Evolutionary conservation across 2,113 vertebrate genomes (phyloP).

Genomic region (Paracanthobrama guichenoti): DNA sequence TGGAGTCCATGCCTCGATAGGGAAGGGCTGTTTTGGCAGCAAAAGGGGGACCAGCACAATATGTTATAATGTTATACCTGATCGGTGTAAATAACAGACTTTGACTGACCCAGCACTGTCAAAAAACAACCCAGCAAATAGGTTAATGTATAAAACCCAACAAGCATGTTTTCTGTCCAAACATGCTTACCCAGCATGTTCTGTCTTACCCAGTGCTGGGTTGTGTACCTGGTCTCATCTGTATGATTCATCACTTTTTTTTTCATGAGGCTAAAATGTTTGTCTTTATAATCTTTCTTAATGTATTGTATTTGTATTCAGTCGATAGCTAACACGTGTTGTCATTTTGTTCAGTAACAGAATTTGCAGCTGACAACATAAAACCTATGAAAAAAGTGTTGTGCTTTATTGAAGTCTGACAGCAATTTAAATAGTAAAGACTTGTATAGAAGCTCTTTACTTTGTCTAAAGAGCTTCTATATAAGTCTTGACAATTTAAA

Average conservation of each 20-base stretch:
- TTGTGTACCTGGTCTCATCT: neutral
- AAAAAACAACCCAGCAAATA: too few species aligned
- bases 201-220: too few species aligned
- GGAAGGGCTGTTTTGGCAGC: too few species aligned
- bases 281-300: neutral
- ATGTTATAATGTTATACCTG: too few species aligned
- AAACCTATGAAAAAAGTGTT: neutral
- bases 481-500: neutral
- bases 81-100: too few species aligned
- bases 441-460: neutral
- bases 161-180: too few species aligned
- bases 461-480: neutral
- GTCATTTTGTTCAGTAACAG: neutral
- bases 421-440: neutral
- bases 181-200: too few species aligned
- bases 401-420: neutral
- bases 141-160: too few species aligned
- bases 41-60: too few species aligned
- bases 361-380: neutral
- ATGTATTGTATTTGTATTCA: slow-evolving; percentile 16
- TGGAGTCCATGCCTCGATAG: too few species aligned
- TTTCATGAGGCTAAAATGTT: neutral
- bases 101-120: too few species aligned
- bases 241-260: neutral
- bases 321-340: slow-evolving; percentile 14